Evolutionary conservation across 1,140 invertebrate species (phyloP), one percentile per base, ranked within the genome.

Genomic region (Halotydeus destructor): DNA sequence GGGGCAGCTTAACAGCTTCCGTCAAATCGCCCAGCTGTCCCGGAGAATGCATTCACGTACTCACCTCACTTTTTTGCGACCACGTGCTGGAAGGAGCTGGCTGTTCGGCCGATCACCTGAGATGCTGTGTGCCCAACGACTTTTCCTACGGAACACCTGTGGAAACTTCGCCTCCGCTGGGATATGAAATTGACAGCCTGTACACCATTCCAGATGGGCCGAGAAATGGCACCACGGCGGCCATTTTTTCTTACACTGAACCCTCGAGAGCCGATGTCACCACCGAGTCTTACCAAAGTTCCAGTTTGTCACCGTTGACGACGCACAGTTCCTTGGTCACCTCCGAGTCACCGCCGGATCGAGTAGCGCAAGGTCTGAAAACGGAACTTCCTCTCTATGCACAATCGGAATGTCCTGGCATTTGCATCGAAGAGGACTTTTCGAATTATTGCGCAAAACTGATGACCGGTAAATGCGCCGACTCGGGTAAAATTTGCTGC

Each of bases 11-110:
- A 19, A 49, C 46, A 14, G 33, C 47, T 6, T 32, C 41, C 18
- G 38, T 28, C 18, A 49, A 49, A 33, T 39, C 41, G 23, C 32
- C 41, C 22, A 25, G 37, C 14, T 55, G 53, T 38, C 52, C 53
- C 11, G 53, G 53, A 31, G 51, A 52, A 41, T 55, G 53, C 46
- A 38, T 54, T 9, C 51, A 52, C 32, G 50, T 50, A 11, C 39
- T 55, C 6, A 50, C 53, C 22, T 49, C 53, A 9, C 43, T 55
- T 34, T 43, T 55, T 14, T 55, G 53, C 30, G 47, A 49, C 30
- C 40, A 53, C 38, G 48, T 52, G 18, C 26, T 53, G n/a, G 49
- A 49, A 41, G 44, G 53, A 38, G 47, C 48, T 18, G 31, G 43
- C 16, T 55, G 53, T 43, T 49, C 43, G 18, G 49, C 44, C 21